Base-by-base conservation (phyloP, 1,140 invertebrate species). In the Charaxes varanes region DNA sequence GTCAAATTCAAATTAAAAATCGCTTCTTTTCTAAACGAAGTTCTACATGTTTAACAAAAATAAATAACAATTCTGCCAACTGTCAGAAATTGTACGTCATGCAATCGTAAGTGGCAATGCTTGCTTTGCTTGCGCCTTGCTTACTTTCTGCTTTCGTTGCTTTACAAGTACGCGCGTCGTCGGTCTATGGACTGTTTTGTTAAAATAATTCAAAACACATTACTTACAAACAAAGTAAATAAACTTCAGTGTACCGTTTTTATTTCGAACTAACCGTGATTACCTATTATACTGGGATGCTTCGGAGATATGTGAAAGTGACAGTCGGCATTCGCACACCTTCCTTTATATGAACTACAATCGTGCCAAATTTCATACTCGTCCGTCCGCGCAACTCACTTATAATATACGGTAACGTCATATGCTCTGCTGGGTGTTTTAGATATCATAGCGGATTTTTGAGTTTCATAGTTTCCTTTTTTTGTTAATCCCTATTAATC, bases 291-390 rank as follows among this genome's bases (percentile, higher is more conserved):
- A 47, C 28, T 48, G 41, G 51, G 55, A 72, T 72, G 56, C 50
- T 60, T 53, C 50, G 56, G 51, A 65, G 65, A 68, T 70, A 64
- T 72, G 73, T 74, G 69, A 80, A 74, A 80, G 78, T 82, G 74
- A 82, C 78, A 74, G 60, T 71, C 52, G 45, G n/a, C n/a, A n/a
- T n/a, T n/a, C n/a, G n/a, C n/a, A n/a, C n/a, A n/a, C n/a, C n/a
- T n/a, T n/a, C n/a, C n/a, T n/a, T n/a, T n/a, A n/a, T n/a, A n/a
- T n/a, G n/a, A n/a, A n/a, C n/a, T n/a, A n/a, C n/a, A n/a, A n/a
- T n/a, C n/a, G n/a, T n/a, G n/a, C n/a, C n/a, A n/a, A n/a, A n/a
- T n/a, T n/a, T n/a, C n/a, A n/a, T n/a, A n/a, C n/a, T n/a, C n/a
- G n/a, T n/a, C n/a, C n/a, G n/a, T n/a, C n/a, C n/a, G n/a, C n/a